Base-by-base conservation (phyloP, 2,797 vertebrate genomes). In the Sandelia bainsii region DNA sequence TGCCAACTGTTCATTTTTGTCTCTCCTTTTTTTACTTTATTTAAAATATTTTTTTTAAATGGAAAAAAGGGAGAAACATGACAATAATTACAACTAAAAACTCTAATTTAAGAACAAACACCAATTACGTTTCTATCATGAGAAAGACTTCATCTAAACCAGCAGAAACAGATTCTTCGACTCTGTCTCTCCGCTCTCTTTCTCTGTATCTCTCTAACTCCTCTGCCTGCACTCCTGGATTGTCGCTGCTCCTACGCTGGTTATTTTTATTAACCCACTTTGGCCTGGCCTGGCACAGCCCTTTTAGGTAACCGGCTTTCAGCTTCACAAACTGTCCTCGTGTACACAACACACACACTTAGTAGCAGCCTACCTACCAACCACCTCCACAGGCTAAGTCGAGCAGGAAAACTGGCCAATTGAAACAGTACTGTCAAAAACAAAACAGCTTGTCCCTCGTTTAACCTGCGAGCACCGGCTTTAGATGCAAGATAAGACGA, bases 241-340 rank as follows among this genome's bases (percentile, higher is more conserved):
- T 91, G 92, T 91, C 90, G 80, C 84, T 89, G 89, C 90, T 94
- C 93, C 92, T 92, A 92, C 87, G 90, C 92, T 91, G 93, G 93
- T 95, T 94, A 94, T 95, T 94, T 94, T 94, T 95, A 94, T 93
- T 93, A 94, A 94, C 93, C 94, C 93, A 93, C 94, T 94, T 94
- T 92, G 93, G 92, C 92, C 93, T 90, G 93, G 90, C 93, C 89
- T 89, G 92, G 89, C 91, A 89, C 85, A 78, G 88, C 83, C 90
- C 90, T 92, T 95, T 94, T 94, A 94, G 93, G 93, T 95, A 95
- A 95, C 93, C 90, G 86, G 93, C 94, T 94, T 94, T 94, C 91
- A 94, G 92, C 89, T 91, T 90, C 87, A 91, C 90, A 88, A 87
- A 79, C 91, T 84, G 89, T 91, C 84, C 91, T 90, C 91, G 81